phyloP scores from a whole-genome alignment of 2,888 invertebrate species.

The Endotricha flammealis region DNA sequence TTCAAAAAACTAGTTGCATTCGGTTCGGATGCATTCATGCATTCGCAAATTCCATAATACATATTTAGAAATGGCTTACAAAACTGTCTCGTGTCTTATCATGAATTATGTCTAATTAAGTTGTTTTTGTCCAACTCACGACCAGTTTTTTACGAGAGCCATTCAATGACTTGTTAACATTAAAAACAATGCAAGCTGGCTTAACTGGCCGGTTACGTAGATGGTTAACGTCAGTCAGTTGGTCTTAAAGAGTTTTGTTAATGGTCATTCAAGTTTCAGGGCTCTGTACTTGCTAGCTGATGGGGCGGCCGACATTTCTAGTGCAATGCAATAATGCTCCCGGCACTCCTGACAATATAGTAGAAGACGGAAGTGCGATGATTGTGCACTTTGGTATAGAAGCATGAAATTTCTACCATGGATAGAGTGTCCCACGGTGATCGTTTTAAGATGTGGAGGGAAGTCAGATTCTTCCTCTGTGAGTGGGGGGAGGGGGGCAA shows the following conservation, averaged over 20 bases:
- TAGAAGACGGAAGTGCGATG: too few relatives aligned
- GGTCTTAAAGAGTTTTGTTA: constrained; percentile 42
- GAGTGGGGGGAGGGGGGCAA: too few relatives aligned
- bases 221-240: constrained; percentile 43
- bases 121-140: neutral
- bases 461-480: too few relatives aligned
- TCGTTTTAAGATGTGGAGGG: too few relatives aligned
- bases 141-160: neutral
- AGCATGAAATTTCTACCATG: too few relatives aligned
- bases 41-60: neutral
- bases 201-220: constrained; percentile 26
- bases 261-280: constrained; percentile 43
- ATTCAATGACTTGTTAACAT: constrained; percentile 1
- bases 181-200: neutral
- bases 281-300: constrained; percentile 36
- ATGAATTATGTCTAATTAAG: neutral
- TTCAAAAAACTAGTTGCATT: too few relatives aligned
- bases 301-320: constrained; percentile 57
- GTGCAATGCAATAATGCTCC: constrained; percentile 57
- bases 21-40: too few relatives aligned
- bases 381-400: too few relatives aligned
- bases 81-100: neutral
- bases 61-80: neutral
- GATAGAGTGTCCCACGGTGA: too few relatives aligned
- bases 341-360: constrained; percentile 64